Percentiles rank a stretch among this genome's conserved stretches.
Conservation (phyloP, 1,140 invertebrate genomes). For the Drosophila kohkoa region DNA sequence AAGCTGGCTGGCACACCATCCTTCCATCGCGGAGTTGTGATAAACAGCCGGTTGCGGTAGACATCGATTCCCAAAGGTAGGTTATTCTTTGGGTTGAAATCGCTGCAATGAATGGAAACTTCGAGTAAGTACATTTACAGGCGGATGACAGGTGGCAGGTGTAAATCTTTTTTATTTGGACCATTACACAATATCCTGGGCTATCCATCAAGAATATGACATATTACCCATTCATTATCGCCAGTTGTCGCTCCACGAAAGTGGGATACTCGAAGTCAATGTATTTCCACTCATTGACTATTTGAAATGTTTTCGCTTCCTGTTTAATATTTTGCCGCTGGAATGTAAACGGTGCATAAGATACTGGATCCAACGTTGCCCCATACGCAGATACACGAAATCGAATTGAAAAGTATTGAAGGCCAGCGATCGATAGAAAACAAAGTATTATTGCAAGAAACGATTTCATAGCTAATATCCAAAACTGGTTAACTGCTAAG, state of each 20-base stretch:
- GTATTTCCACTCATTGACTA: conserved; percentile 86
- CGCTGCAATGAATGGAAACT: conserved; percentile 78
- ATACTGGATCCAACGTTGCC: conserved; percentile 8
- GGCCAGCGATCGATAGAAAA: conserved; percentile 35
- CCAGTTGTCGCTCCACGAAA: conserved; percentile 84
- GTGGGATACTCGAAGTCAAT: conserved; percentile 87
- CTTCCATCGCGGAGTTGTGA: conserved; percentile 93
- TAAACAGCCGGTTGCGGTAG: conserved; percentile 88
- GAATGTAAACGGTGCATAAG: conserved; percentile 6
- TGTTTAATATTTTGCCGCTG: conserved; percentile 5
- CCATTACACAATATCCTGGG: background rate
- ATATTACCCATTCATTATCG: conserved; percentile 85
- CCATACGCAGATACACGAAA: conserved; percentile 13
- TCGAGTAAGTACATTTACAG: no score
- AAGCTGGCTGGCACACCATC: conserved; percentile 90
- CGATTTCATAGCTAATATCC: conserved; percentile 29
- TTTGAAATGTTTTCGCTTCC: conserved; percentile 20
- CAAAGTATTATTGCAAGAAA: conserved; percentile 10
- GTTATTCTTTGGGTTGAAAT: conserved; percentile 90
- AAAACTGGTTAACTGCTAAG: conserved; percentile 40
- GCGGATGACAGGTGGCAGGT: no score
- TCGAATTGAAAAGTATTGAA: conserved; percentile 38
- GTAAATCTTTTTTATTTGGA: background rate
- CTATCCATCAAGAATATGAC: background rate
- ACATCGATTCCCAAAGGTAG: conserved; percentile 90